Percentiles rank a stretch among this genome's conserved stretches.
These are phyloP conservation scores for Apteryx mantelli DNA, from an alignment of 2,113 vertebrate species.

Conservation along the genomic window DNA sequence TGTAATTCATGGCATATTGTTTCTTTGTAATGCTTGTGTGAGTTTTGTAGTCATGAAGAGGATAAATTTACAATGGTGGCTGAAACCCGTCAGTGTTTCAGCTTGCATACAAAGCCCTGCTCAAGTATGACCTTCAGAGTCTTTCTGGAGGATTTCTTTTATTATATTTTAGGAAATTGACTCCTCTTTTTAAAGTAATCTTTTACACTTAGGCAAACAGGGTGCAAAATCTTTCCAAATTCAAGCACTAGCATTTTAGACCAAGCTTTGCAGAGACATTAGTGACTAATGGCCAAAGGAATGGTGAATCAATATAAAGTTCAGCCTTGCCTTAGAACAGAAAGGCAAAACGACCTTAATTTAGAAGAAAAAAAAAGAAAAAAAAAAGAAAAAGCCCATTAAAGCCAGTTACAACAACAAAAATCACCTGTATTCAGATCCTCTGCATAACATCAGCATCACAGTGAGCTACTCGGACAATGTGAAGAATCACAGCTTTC, in stretches of 20 bases:
- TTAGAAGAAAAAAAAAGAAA: neutral
- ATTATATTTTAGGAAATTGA: constrained; percentile 36
- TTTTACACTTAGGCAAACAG: constrained; percentile 11
- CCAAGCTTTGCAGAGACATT: neutral
- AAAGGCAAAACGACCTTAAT: neutral
- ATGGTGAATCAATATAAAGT: neutral
- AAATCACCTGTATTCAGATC: neutral
- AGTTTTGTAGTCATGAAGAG: constrained; percentile 3
- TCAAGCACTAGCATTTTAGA: neutral
- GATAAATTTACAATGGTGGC: constrained; percentile 4
- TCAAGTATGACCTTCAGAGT: neutral
- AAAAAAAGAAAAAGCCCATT: neutral
- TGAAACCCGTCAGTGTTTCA: neutral
- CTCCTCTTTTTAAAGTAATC: neutral
- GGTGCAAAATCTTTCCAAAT: constrained; percentile 1
- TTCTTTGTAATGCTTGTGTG: constrained; percentile 11
- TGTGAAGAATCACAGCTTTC: neutral
- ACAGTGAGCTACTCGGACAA: neutral
- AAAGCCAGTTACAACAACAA: neutral
- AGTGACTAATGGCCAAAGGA: constrained; percentile 20
- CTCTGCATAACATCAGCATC: neutral
- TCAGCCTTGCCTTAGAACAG: neutral
- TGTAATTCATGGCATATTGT: constrained; percentile 49
- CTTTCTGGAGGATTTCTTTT: neutral
- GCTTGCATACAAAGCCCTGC: constrained; percentile 18